A percentile compares a stretch with the other conserved stretches of the same genome.
Conservation (phyloP, 2,113 vertebrate species). For the Notechis scutatus region DNA sequence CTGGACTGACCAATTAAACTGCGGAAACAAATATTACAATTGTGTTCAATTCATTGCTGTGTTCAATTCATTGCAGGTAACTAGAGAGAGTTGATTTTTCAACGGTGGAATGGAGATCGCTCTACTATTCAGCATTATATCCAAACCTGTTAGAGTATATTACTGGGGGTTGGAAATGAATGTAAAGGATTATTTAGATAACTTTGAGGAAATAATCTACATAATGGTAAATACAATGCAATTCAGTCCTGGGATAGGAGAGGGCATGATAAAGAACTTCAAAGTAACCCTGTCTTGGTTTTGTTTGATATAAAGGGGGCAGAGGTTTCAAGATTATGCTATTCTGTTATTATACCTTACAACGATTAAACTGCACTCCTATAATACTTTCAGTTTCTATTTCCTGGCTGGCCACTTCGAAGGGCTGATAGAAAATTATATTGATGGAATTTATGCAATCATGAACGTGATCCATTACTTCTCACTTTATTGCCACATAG, state of each 20-base stretch:
- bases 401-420: neutral
- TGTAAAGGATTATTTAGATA: neutral
- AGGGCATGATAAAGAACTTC: neutral
- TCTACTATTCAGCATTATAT: neutral
- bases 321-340: neutral
- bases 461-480: neutral
- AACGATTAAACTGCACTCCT: neutral
- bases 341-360: neutral
- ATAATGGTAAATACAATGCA: neutral
- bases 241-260: neutral
- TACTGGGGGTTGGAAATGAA: neutral
- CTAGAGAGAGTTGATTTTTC: neutral
- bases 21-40: neutral
- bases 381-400: neutral
- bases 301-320: neutral
- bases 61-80: neutral
- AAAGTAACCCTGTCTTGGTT: neutral
- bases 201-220: neutral
- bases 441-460: neutral
- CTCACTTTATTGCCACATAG: neutral
- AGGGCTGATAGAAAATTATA: neutral
- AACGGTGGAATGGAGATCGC: neutral
- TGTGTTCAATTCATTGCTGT: neutral
- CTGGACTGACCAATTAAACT: neutral
- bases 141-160: neutral